Evolutionary conservation across 2,888 invertebrate species (phyloP).

Genomic region (Cephus sareptanus): DNA sequence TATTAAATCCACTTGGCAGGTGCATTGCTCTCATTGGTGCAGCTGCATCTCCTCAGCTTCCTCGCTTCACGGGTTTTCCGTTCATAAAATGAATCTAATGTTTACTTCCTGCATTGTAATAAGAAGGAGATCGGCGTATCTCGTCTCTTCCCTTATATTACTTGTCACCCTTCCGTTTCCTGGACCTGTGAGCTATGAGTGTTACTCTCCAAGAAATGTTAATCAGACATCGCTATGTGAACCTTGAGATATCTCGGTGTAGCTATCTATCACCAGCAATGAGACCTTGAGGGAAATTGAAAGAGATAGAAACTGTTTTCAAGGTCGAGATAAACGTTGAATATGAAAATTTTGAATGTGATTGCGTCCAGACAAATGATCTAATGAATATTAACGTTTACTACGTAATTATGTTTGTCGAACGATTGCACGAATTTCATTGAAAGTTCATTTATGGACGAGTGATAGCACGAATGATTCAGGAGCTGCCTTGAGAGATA

Average conservation of each 20-base stretch:
- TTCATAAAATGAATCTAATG: constrained; percentile 50
- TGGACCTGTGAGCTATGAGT: not conserved
- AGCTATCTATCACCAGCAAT: not conserved
- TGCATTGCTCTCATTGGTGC: constrained; percentile 14
- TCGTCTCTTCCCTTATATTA: not conserved
- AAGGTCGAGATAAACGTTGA: not conserved
- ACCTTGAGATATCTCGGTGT: not conserved
- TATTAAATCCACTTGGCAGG: constrained; percentile 31
- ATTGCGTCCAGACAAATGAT: not conserved
- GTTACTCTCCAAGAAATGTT: too few species aligned
- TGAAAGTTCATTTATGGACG: not conserved
- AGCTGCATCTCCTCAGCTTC: constrained; percentile 32
- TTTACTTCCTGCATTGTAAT: constrained; percentile 46
- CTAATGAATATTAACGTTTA: not conserved
- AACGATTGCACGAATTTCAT: not conserved
- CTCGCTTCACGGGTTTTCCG: constrained; percentile 24
- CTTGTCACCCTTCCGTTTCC: not conserved
- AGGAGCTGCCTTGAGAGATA: not conserved
- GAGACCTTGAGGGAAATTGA: not conserved
- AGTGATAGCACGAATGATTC: not conserved
- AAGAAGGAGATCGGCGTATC: constrained; percentile 18
- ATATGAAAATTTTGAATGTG: not conserved
- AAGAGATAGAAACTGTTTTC: not conserved
- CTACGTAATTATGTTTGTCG: not conserved
- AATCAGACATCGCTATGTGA: not conserved